These are phyloP conservation scores for Pandemis cinnamomeana DNA, from an alignment of 2,888 invertebrate genomes.

Conservation along the genomic window DNA sequence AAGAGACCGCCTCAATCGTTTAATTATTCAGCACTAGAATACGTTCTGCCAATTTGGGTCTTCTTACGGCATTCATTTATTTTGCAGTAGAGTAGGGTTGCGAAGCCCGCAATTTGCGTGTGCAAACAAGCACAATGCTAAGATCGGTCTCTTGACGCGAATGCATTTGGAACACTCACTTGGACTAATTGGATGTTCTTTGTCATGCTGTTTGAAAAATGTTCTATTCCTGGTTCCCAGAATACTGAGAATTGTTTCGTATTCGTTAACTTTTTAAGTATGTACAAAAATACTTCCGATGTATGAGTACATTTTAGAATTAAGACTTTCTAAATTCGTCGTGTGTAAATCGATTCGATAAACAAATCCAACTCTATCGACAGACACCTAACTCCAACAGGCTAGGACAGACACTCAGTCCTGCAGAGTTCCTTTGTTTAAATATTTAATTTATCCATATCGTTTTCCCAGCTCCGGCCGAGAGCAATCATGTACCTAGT, in stretches of 20 bases:
- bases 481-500: too few relatives aligned
- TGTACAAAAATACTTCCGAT: background rate
- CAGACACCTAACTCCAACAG: too few relatives aligned
- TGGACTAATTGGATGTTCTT: slow-evolving; percentile 48
- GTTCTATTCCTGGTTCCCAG: background rate
- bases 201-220: slow-evolving; percentile 23
- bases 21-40: slow-evolving; percentile 18
- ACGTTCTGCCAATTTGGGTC: slow-evolving; percentile 16
- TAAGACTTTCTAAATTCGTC: too few relatives aligned
- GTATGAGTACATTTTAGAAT: slow-evolving; percentile 4
- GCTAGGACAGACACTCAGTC: too few relatives aligned
- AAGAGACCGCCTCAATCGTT: slow-evolving; percentile 20
- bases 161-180: slow-evolving; percentile 40
- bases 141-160: slow-evolving; percentile 38
- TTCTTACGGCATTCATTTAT: slow-evolving; percentile 26
- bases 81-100: slow-evolving; percentile 10
- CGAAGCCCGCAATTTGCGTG: slow-evolving; percentile 1
- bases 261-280: background rate
- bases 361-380: too few relatives aligned
- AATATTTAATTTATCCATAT: too few relatives aligned
- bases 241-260: background rate
- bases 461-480: too few relatives aligned
- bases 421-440: too few relatives aligned
- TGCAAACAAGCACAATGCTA: slow-evolving; percentile 26
- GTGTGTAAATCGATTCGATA: too few relatives aligned